Evolutionary conservation across 2,888 invertebrate species (phyloP), one percentile per base, ranked within the genome.

Genomic region (Hypomecis atomaria): DNA sequence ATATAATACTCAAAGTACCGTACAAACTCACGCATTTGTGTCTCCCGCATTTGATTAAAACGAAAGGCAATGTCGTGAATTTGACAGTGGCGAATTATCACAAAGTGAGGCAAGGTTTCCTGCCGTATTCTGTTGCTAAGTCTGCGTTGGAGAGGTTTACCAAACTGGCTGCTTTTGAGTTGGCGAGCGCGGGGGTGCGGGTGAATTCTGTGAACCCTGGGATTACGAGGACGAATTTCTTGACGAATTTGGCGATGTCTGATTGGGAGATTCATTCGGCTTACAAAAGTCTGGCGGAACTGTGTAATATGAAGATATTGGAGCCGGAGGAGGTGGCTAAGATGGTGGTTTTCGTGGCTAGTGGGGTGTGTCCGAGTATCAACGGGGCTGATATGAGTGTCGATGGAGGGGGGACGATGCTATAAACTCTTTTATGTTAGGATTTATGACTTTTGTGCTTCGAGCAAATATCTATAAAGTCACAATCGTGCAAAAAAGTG

Each of bases 11-110:
- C 0, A 94, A 97, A 71, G 94, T 95, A 0, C 87, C 96, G 0
- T 96, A 95, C 79, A 94, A 95, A 59, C 81, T 98, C 69, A 97
- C 97, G 0, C 95, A 95, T 92, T 81, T 97, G 56, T 96, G 96
- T 34, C 94, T 96, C 0, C 98, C 98, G 0, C 94, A 97, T 84
- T 87, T 98, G 38, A 91, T 96, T 0, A 93, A 95, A 82, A 94
- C 95, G 0, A 95, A 96, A 85, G 97, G 97, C 0, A 96, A 94
- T 69, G 94, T 98, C 69, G 97, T 99, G 0, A 98, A 98, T 83
- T 95, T 98, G 0, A 97, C 98, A 6, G 96, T 97, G 78, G 96
- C 98, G 0, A 96, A 95, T 77, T 98, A 97, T 10, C 66, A 93
- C 85, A 78, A 75, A 58, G 73, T 77, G 0, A 49, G 78, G n/a